Evolutionary conservation across 1,140 invertebrate genomes (phyloP).

Genomic region (Diachasma alloeum): DNA sequence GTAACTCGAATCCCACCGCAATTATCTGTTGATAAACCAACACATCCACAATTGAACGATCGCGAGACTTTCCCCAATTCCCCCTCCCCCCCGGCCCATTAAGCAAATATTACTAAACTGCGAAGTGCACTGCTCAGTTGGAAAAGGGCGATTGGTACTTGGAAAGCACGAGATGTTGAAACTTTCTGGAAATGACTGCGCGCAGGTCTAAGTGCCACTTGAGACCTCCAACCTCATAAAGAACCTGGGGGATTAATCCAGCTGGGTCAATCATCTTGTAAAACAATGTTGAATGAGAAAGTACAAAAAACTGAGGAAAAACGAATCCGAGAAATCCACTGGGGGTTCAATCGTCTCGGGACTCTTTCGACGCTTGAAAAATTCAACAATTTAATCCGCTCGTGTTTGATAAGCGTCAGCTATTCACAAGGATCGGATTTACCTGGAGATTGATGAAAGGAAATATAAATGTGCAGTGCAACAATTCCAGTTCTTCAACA

Average conservation of each 20-base stretch:
- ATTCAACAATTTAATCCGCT: not conserved
- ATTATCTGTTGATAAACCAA: too few species aligned
- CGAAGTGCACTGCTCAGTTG: too few species aligned
- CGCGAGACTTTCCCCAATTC: not conserved
- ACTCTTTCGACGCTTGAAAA: not conserved
- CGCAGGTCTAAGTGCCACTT: too few species aligned
- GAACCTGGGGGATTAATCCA: not conserved
- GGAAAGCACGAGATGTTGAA: too few species aligned
- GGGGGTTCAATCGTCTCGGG: not conserved
- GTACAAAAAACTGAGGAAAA: not conserved
- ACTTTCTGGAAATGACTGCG: too few species aligned
- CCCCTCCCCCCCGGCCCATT: not conserved
- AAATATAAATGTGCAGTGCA: not conserved
- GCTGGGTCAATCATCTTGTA: not conserved
- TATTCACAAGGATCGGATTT: not conserved
- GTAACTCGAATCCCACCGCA: too few species aligned
- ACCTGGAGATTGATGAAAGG: not conserved
- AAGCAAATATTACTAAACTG: too few species aligned
- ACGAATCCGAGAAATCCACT: not conserved
- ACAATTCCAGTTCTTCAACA: too few species aligned
- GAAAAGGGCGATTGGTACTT: too few species aligned
- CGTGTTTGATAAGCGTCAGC: not conserved
- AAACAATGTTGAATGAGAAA: not conserved
- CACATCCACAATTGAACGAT: too few species aligned
- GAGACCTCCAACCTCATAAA: too few species aligned